phyloP scores from a whole-genome alignment of 2,113 vertebrate species.

The Mesembrinibis cayennensis region DNA sequence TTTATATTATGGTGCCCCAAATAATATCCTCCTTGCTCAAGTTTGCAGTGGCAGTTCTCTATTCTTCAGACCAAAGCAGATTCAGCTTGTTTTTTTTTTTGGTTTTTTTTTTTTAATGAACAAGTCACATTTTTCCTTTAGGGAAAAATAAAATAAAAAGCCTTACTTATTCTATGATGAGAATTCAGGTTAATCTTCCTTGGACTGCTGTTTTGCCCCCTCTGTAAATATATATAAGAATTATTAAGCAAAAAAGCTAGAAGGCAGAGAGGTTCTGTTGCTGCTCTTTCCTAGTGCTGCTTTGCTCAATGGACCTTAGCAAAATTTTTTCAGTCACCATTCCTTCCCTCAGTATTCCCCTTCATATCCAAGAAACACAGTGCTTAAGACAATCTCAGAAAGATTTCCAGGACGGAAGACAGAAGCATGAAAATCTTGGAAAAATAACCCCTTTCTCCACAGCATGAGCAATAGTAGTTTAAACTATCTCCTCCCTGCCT shows the following conservation, averaged over 20 bases:
- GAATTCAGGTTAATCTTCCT: not conserved
- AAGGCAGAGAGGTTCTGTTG: not conserved
- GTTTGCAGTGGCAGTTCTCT: not conserved
- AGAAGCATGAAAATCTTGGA: not conserved
- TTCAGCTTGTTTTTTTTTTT: not conserved
- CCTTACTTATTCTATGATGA: not conserved
- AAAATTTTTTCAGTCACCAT: not conserved
- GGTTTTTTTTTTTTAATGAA: not conserved
- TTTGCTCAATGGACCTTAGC: not conserved
- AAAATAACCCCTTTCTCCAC: not conserved
- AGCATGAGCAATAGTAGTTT: not conserved
- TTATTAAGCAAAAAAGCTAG: not conserved
- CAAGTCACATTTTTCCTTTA: not conserved
- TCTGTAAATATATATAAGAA: not conserved
- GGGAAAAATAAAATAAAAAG: not conserved
- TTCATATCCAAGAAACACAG: not conserved
- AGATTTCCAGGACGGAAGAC: not conserved
- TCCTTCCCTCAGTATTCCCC: not conserved
- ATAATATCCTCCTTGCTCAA: not conserved
- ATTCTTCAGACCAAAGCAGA: not conserved
- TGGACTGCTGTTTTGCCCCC: not conserved
- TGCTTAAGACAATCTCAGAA: not conserved
- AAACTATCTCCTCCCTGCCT: not conserved
- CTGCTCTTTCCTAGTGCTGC: not conserved
- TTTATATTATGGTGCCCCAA: not conserved